phyloP scores from a whole-genome alignment of 2,113 vertebrate genomes.

The Coreoperca whiteheadi region DNA sequence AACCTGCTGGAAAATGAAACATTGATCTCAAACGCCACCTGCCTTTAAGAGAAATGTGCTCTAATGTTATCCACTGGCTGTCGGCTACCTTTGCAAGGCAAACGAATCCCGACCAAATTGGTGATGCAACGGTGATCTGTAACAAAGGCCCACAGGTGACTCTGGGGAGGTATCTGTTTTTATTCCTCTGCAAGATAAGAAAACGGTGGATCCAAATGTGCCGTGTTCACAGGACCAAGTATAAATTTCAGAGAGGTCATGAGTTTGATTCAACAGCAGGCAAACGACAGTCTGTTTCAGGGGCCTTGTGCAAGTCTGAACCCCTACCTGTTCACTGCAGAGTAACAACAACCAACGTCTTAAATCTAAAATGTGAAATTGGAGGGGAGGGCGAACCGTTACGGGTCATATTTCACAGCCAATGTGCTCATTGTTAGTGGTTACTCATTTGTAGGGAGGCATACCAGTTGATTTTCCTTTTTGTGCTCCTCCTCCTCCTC shows the following conservation, averaged over 20 bases:
- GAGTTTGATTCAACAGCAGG: not conserved
- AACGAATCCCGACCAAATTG: conserved; percentile 41
- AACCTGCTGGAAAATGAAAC: not conserved
- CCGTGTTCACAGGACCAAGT: not conserved
- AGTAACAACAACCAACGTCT: not conserved
- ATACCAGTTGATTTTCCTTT: conserved; percentile 13
- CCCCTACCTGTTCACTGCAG: not conserved
- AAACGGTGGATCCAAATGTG: not conserved
- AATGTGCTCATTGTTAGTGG: conserved; percentile 22
- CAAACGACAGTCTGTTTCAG: not conserved
- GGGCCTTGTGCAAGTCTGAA: not conserved
- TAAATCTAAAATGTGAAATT: conserved; percentile 13
- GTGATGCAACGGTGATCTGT: conserved; percentile 35
- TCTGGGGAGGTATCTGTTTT: conserved; percentile 27
- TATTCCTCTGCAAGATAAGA: conserved; percentile 12
- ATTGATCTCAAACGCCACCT: conserved; percentile 11
- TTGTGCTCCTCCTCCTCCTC: conserved; percentile 30
- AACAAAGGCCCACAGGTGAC: conserved; percentile 55
- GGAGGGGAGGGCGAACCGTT: not conserved
- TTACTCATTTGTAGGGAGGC: conserved; percentile 30
- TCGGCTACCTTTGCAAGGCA: conserved; percentile 52
- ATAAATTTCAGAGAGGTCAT: no score
- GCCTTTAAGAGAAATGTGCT: conserved; percentile 7
- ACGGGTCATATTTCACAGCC: conserved; percentile 44
- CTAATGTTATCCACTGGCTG: not conserved